Evolutionary conservation across 1,140 invertebrate species (phyloP).

Genomic region (Adelges cooleyi): DNA sequence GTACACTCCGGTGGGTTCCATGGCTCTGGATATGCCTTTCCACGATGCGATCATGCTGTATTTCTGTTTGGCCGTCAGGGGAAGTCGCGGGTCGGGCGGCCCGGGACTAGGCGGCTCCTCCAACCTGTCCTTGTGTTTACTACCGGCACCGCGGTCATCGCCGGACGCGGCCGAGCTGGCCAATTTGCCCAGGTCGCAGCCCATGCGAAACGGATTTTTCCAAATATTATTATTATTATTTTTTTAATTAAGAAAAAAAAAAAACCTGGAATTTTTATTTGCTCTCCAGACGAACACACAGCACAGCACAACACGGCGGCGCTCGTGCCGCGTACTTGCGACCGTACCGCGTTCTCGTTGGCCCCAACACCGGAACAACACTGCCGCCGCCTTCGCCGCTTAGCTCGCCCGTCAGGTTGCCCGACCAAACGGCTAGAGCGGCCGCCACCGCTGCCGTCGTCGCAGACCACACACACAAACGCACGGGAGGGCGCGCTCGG

Average conservation of each 20-base stretch:
- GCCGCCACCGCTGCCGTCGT: background rate
- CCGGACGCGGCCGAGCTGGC: conserved; percentile 47
- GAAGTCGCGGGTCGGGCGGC: conserved; percentile 61
- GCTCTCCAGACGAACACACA: background rate
- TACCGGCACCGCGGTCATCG: conserved; percentile 38
- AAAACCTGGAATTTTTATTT: background rate
- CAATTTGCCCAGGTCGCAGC: conserved; percentile 64
- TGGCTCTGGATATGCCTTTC: conserved; percentile 75
- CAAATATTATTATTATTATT: too few species aligned
- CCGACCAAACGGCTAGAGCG: too few species aligned
- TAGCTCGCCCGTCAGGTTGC: too few species aligned
- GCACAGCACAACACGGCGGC: too few species aligned
- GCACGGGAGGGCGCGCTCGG: background rate
- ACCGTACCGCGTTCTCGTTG: background rate
- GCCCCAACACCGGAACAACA: conserved; percentile 19
- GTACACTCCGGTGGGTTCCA: conserved; percentile 73
- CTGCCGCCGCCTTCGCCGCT: background rate
- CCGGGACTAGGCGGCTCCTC: conserved; percentile 43
- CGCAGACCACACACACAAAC: background rate
- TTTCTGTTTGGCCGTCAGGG: conserved; percentile 72
- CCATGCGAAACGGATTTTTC: conserved; percentile 43
- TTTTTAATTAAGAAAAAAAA: background rate
- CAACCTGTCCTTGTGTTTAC: conserved; percentile 36
- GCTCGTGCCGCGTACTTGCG: background rate
- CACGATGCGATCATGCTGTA: conserved; percentile 77